phyloP scores from a whole-genome alignment of 2,888 invertebrate genomes.

The Rhimphoctona megacephalus region DNA sequence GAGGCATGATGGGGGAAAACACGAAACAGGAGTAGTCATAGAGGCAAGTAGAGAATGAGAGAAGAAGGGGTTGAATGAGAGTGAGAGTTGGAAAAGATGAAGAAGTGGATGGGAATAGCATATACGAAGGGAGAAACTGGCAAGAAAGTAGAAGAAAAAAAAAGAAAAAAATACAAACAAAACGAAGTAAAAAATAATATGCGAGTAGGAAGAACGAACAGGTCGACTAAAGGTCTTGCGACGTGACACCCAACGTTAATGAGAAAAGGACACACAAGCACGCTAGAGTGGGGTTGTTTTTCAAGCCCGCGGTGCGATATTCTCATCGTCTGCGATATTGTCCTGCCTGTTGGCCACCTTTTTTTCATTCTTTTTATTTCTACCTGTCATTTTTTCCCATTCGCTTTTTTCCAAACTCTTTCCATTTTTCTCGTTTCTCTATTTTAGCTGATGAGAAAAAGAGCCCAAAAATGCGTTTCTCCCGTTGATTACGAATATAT shows the following conservation, averaged over 20 bases:
- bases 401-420: not conserved
- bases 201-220: conserved; percentile 46
- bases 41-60: conserved; percentile 1
- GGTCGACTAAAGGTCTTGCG: conserved; percentile 58
- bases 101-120: conserved; percentile 35
- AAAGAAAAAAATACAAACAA: conserved; percentile 43
- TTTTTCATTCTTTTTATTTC: conserved; percentile 18
- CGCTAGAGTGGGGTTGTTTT: conserved; percentile 47
- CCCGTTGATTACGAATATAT: conserved; percentile 30
- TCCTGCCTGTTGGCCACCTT: conserved; percentile 4
- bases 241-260: conserved; percentile 74
- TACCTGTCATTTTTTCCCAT: conserved; percentile 6
- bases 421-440: conserved; percentile 30
- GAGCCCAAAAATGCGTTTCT: conserved; percentile 14
- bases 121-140: conserved; percentile 34
- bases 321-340: conserved; percentile 55
- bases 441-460: conserved; percentile 38
- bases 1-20: conserved; percentile 29
- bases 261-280: conserved; percentile 75
- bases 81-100: conserved; percentile 57
- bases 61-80: conserved; percentile 54
- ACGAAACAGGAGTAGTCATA: conserved; percentile 28
- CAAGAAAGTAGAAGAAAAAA: conserved; percentile 54
- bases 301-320: conserved; percentile 51
- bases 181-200: conserved; percentile 53